Evolutionary conservation across 2,797 vertebrate genomes (phyloP).

Genomic region (Hippopotamyrus pictus): DNA sequence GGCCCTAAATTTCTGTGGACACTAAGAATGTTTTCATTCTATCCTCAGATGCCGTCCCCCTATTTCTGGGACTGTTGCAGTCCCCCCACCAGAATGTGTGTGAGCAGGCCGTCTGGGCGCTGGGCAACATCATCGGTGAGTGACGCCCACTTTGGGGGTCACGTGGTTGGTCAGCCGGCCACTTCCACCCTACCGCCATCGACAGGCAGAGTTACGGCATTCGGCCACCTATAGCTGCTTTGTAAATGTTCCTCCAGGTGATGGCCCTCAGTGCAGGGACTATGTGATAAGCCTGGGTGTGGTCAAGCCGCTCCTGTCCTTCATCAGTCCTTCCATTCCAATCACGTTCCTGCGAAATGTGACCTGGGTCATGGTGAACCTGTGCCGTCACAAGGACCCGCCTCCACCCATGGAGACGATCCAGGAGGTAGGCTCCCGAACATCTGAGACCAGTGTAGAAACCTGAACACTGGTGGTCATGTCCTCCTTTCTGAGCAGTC

Average conservation of each 20-base stretch:
- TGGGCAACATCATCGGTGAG: slow-evolving; percentile 98
- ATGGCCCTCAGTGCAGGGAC: slow-evolving; percentile 96
- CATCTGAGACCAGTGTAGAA: neutral
- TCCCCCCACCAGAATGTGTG: slow-evolving; percentile 98
- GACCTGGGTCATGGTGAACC: slow-evolving; percentile 99
- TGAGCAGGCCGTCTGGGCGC: slow-evolving; percentile 96
- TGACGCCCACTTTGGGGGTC: slow-evolving; percentile 6
- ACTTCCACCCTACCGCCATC: neutral
- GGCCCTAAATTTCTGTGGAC: neutral
- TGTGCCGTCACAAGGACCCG: slow-evolving; percentile 98
- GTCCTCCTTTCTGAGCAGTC: neutral
- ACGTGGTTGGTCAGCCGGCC: neutral
- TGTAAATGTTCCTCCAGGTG: slow-evolving; percentile 63
- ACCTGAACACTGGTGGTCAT: neutral
- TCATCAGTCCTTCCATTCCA: slow-evolving; percentile 98
- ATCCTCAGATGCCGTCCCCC: slow-evolving; percentile 84
- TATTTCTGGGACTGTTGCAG: slow-evolving; percentile 90
- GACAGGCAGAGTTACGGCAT: neutral
- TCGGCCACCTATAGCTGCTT: neutral
- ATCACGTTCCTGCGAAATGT: slow-evolving; percentile 99
- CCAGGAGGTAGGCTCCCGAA: slow-evolving; percentile 75
- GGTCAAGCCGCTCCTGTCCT: slow-evolving; percentile 93
- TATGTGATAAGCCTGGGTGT: slow-evolving; percentile 96
- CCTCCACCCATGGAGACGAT: slow-evolving; percentile 99
- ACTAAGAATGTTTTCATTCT: neutral